Evolutionary conservation across 92 coral and sea anemone species (phyloP), one percentile per base, ranked within the genome.

Genomic region (Parazoanthus atlanticus): DNA sequence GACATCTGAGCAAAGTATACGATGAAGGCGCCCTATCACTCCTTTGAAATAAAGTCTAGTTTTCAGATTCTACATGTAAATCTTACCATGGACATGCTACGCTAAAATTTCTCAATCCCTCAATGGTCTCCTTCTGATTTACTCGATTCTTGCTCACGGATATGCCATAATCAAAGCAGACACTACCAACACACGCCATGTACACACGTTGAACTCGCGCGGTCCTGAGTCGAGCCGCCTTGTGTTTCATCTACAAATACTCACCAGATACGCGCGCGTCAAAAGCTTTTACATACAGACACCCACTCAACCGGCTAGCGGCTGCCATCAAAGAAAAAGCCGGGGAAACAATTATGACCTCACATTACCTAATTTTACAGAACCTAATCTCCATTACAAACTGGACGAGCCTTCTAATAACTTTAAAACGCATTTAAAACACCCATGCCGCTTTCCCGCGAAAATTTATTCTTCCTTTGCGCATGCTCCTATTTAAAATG

Each of bases 201-300:
- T 67, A 84, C 77, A 70, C 61, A 75, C 65, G 78, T 84, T 28
- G 19, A 30, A 41, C 29, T 84, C 66, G 87, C 87, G 87, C 65
- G 79, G 69, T 52, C 10, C 87, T 82, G 86, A 64, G 86, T 21
- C 86, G 86, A 82, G 86, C 33, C 76, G 76, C n/a, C 56, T 25
- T 74, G 26, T 46, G 38, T 19, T 43, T 28, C 19, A 52, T 17
- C 5, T 7, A 5, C 29, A 46, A 74, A 66, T 65, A 67, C n/a
- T 25, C 29, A 19, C 12, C 36, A 31, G 6, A 23, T 9, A 74
- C 30, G 31, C 87, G 87, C 78, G 87, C 87, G 87, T 84, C 78
- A 84, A 84, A 84, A 84, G 52, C 87, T 84, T 82, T 84, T 41
- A 32, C 87, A 70, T 58, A 84, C 78, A 69, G 87, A 84, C 87